These are phyloP conservation scores for Thymelicus acteon DNA, from an alignment of 2,888 invertebrate genomes.

Conservation along the genomic window DNA sequence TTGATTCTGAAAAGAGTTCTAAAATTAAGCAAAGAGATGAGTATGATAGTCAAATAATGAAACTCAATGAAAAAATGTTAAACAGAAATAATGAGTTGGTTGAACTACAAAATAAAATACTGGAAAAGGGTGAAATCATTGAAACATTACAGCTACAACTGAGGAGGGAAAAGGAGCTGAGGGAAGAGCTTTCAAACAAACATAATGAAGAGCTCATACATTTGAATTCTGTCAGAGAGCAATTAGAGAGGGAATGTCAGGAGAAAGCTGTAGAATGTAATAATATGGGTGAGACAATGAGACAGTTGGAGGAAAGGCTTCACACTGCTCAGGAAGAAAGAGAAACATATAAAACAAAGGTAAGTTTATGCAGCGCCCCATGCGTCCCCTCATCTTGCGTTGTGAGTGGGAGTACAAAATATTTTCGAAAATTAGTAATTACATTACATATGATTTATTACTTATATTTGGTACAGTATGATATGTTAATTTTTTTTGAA, in stretches of 20 bases:
- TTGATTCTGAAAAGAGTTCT: constrained; percentile 62
- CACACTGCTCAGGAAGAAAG: too few species aligned
- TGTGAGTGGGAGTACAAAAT: too few species aligned
- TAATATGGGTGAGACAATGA: not conserved
- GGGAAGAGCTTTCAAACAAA: constrained; percentile 53
- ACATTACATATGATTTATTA: too few species aligned
- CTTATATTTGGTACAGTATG: too few species aligned
- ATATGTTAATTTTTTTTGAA: too few species aligned
- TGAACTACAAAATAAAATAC: constrained; percentile 69
- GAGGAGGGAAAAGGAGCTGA: constrained; percentile 59
- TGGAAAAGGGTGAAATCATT: constrained; percentile 66
- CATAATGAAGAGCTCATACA: constrained; percentile 54
- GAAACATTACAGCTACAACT: constrained; percentile 62
- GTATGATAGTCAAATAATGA: constrained; percentile 69
- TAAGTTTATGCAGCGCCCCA: too few species aligned
- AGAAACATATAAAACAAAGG: too few species aligned
- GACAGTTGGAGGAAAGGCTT: not conserved
- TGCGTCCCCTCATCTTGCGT: too few species aligned
- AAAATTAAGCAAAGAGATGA: constrained; percentile 64
- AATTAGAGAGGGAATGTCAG: constrained; percentile 52
- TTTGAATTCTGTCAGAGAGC: constrained; percentile 49
- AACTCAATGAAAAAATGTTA: constrained; percentile 70
- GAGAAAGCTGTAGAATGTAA: too few species aligned
- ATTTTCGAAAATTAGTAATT: not conserved
- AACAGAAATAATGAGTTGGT: constrained; percentile 75